Conservation (phyloP, 2,888 invertebrate genomes). For the Bhutanitis thaidina region DNA sequence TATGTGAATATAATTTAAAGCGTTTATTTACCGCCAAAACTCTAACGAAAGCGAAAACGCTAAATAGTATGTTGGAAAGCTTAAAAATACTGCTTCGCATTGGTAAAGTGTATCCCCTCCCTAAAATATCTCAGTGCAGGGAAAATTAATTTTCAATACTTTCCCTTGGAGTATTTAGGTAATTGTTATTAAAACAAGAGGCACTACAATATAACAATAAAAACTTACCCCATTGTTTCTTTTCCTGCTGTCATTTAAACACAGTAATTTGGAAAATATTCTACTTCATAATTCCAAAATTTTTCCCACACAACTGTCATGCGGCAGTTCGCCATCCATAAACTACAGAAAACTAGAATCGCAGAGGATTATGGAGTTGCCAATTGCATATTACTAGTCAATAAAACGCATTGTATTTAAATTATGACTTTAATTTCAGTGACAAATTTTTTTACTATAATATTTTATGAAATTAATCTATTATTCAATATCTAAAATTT, state of each 20-base stretch:
- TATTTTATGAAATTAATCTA: too few species aligned
- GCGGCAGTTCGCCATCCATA: constrained; percentile 33
- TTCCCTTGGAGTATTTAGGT: constrained; percentile 11
- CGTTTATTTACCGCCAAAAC: constrained; percentile 16
- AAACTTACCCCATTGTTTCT: constrained; percentile 89
- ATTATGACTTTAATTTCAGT: too few species aligned
- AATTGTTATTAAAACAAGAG: background rate
- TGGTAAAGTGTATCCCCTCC: constrained; percentile 77
- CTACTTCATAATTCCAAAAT: constrained; percentile 39
- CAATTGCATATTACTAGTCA: too few species aligned
- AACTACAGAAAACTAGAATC: constrained; percentile 24
- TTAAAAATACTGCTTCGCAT: constrained; percentile 71
- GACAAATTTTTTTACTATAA: too few species aligned
- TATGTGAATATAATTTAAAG: constrained; percentile 9
- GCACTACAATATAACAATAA: constrained; percentile 21
- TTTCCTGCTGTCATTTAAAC: constrained; percentile 89
- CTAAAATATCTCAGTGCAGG: constrained; percentile 66
- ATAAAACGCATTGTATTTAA: too few species aligned
- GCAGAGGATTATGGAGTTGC: constrained; percentile 7
- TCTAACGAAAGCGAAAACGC: constrained; percentile 14
- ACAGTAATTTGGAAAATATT: constrained; percentile 57
- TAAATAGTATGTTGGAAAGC: constrained; percentile 30
- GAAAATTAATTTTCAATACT: constrained; percentile 41
- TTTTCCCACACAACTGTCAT: constrained; percentile 36
- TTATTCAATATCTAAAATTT: too few species aligned